phyloP scores from a whole-genome alignment of 2,888 invertebrate species.

The Blastobasis adustella region DNA sequence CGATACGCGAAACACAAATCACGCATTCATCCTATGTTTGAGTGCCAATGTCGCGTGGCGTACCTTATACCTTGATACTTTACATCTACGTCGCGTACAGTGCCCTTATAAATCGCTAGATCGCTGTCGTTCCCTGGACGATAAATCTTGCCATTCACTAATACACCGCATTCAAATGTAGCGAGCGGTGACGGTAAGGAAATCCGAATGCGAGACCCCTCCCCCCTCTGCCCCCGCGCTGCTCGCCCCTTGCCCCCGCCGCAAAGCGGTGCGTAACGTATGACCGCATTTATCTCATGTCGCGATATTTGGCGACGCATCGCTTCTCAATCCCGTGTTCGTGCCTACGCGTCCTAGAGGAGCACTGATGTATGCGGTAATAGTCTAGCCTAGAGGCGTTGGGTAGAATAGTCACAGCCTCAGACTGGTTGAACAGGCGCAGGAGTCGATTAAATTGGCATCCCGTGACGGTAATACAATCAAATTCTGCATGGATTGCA shows the following conservation, averaged over 20 bases:
- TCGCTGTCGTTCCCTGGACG: conserved; percentile 42
- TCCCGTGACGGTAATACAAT: too few species aligned
- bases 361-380: too few species aligned
- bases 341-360: not conserved
- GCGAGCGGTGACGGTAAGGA: conserved; percentile 19
- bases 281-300: conserved; percentile 38
- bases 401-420: too few species aligned
- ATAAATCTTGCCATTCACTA: conserved; percentile 66
- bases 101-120: conserved; percentile 45
- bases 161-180: conserved; percentile 66
- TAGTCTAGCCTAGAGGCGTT: too few species aligned
- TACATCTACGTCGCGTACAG: not conserved
- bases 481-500: too few species aligned
- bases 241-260: conserved; percentile 2
- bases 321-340: conserved; percentile 9
- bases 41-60: not conserved
- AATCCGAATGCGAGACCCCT: conserved; percentile 23
- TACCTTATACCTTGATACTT: not conserved
- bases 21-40: not conserved
- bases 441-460: too few species aligned
- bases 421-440: too few species aligned
- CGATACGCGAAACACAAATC: too few species aligned
- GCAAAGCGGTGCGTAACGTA: conserved; percentile 42
- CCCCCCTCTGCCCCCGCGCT: not conserved
- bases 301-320: conserved; percentile 19